These are phyloP conservation scores for Larimichthys crocea DNA, from an alignment of 2,113 vertebrate species.

Conservation along the genomic window DNA sequence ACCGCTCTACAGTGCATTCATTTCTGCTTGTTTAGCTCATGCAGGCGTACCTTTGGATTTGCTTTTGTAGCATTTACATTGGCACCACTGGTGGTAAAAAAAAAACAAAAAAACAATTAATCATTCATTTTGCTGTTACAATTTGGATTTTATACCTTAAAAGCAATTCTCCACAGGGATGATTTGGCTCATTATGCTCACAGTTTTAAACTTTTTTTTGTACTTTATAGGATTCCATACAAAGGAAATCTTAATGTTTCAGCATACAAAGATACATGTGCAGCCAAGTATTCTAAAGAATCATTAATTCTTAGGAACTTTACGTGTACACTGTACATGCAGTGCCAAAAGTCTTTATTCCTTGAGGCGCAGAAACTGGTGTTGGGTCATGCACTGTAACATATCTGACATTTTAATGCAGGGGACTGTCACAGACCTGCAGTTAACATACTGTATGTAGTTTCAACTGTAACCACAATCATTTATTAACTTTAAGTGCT, in stretches of 20 bases:
- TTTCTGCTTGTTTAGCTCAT: slow-evolving; percentile 66
- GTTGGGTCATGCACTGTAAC: neutral
- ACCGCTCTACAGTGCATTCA: slow-evolving; percentile 38
- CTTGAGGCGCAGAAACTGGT: neutral
- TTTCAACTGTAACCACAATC: neutral
- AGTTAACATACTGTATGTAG: neutral
- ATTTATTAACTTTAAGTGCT: neutral
- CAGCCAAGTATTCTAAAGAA: neutral
- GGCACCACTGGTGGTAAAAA: slow-evolving; percentile 15
- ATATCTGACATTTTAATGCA: neutral
- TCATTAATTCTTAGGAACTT: neutral
- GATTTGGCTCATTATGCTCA: slow-evolving; percentile 11
- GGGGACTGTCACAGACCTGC: neutral
- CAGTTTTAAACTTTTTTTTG: neutral
- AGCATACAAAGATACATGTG: neutral
- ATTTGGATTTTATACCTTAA: slow-evolving; percentile 27
- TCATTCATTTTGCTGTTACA: slow-evolving; percentile 40
- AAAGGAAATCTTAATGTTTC: neutral
- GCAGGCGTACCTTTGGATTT: slow-evolving; percentile 36
- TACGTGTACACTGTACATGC: too few species aligned
- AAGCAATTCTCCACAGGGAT: neutral
- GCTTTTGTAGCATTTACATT: slow-evolving; percentile 59
- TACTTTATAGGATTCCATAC: neutral
- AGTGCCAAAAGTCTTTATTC: neutral
- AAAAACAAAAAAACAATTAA: slow-evolving; percentile 49